phyloP scores from a whole-genome alignment of 2,113 vertebrate species.

The Chrysochloris asiatica region DNA sequence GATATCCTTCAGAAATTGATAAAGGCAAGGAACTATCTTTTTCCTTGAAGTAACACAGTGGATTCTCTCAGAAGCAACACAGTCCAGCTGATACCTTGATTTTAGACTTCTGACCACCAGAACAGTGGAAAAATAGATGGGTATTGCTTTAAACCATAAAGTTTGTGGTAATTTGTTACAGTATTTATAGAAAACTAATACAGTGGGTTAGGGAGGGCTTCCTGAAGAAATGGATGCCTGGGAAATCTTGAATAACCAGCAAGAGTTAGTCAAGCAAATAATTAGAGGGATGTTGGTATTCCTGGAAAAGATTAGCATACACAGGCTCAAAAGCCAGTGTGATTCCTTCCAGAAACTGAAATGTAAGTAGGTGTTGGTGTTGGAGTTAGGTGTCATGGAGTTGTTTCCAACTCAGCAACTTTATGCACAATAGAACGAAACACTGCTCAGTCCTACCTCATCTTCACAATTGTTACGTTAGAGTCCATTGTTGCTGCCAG shows the following conservation, averaged over 20 bases:
- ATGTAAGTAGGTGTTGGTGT: no score
- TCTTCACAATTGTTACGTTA: no score
- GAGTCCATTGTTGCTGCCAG: no score
- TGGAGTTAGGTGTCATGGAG: no score
- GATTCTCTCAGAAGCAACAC: background rate
- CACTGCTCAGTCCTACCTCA: no score
- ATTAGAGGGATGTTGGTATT: background rate
- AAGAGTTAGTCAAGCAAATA: background rate
- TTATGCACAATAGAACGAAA: no score
- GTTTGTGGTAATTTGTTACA: no score
- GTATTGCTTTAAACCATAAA: no score
- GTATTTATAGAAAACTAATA: no score
- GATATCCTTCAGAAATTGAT: background rate
- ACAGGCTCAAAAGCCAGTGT: background rate
- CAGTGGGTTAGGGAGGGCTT: background rate
- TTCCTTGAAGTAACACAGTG: background rate
- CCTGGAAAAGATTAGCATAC: background rate
- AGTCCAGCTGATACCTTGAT: background rate
- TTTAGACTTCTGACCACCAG: background rate
- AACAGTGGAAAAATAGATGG: no score
- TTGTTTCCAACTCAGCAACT: no score
- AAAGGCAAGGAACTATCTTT: background rate
- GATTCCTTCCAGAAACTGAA: background rate
- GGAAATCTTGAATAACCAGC: background rate
- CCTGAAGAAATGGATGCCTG: background rate